Conservation (phyloP, 2,888 invertebrate genomes). For the Oscheius sp. region DNA sequence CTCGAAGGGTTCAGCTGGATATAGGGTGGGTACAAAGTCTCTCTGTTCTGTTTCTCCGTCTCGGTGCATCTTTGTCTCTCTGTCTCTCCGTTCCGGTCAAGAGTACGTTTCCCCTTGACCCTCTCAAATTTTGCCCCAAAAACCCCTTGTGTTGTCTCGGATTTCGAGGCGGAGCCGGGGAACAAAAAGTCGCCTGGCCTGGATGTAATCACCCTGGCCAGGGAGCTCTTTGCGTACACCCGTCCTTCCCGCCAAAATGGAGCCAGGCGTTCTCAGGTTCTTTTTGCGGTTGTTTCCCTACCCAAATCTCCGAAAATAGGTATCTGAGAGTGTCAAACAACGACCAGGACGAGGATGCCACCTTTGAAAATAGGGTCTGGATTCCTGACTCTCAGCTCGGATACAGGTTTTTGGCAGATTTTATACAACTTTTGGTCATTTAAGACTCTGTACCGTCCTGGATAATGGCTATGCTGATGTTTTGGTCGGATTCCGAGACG, state of each 20-base stretch:
- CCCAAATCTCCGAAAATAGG: not conserved
- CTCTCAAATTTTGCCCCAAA: not conserved
- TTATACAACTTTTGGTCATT: conserved; percentile 25
- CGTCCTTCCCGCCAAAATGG: conserved; percentile 19
- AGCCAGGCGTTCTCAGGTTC: conserved; percentile 25
- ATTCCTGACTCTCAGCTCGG: conserved; percentile 60
- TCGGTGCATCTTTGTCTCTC: no score
- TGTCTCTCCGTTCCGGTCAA: no score
- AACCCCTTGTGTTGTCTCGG: conserved; percentile 10
- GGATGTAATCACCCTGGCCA: conserved; percentile 34
- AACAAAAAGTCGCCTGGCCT: conserved; percentile 5
- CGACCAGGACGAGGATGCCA: conserved; percentile 36
- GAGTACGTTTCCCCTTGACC: no score
- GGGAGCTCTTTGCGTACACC: conserved; percentile 26
- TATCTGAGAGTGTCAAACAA: conserved; percentile 24
- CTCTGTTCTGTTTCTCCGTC: no score
- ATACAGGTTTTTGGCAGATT: conserved; percentile 37
- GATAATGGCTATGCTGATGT: conserved; percentile 54
- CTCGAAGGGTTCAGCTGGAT: no score
- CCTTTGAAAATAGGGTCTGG: conserved; percentile 56
- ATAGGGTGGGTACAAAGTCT: no score
- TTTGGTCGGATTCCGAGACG: conserved; percentile 64
- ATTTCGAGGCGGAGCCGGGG: conserved; percentile 32
- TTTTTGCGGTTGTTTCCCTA: not conserved
- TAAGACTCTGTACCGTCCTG: conserved; percentile 57